Percentiles rank a stretch among this genome's conserved stretches.
Conservation (phyloP, 2,888 invertebrate species). For the Tenodera sinensis region DNA sequence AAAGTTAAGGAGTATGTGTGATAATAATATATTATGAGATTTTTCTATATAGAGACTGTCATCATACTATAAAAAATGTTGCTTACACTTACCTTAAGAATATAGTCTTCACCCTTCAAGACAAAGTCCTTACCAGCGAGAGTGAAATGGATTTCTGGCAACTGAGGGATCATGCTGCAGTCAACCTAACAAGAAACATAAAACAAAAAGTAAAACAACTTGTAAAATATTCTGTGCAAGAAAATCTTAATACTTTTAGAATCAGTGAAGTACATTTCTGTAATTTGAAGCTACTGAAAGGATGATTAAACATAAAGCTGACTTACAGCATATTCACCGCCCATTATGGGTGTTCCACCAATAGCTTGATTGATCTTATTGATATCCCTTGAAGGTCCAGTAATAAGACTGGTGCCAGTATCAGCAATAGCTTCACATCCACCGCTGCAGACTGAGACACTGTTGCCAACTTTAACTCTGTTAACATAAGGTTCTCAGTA, state of each 20-base stretch:
- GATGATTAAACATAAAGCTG: too few relatives aligned
- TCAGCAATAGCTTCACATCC: constrained; percentile 96
- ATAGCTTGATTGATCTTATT: constrained; percentile 75
- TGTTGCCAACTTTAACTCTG: constrained; percentile 52
- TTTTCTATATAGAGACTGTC: too few relatives aligned
- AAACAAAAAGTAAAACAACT: too few relatives aligned
- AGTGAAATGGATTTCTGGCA: constrained; percentile 77
- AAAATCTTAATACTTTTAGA: too few relatives aligned
- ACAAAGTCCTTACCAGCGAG: constrained; percentile 73
- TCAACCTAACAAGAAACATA: constrained; percentile 51
- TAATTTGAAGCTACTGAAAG: too few relatives aligned
- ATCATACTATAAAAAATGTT: too few relatives aligned
- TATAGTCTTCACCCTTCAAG: constrained; percentile 80
- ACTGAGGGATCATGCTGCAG: constrained; percentile 70
- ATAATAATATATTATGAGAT: too few relatives aligned
- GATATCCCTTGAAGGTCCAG: constrained; percentile 81
- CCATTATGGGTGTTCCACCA: constrained; percentile 76
- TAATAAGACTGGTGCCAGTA: constrained; percentile 93
- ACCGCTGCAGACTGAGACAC: constrained; percentile 58
- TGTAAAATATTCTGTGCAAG: too few relatives aligned
- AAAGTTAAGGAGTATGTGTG: too few relatives aligned
- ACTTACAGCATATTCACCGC: constrained; percentile 67
- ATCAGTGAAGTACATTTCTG: too few relatives aligned
- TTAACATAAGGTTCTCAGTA: background rate
- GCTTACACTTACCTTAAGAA: constrained; percentile 64